Evolutionary conservation across 1,140 invertebrate species (phyloP).

Genomic region (Rhagoletis zephyria): DNA sequence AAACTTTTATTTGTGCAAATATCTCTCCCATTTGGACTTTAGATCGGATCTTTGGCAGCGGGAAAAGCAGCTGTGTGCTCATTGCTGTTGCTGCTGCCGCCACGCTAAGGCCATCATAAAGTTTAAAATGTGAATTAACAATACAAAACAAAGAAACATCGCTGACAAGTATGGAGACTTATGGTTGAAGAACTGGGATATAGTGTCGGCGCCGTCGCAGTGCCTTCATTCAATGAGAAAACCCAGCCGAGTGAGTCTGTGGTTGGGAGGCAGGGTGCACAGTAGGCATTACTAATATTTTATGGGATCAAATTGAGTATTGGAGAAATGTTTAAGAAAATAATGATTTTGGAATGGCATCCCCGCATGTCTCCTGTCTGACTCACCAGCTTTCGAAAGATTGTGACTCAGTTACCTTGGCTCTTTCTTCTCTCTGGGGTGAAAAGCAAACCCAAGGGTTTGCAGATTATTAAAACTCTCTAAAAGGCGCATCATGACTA

Average conservation of each 20-base stretch:
- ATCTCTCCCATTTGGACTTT: slow-evolving; percentile 27
- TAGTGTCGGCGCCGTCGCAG: neutral
- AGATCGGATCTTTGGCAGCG: slow-evolving; percentile 28
- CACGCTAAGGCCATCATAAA: slow-evolving; percentile 31
- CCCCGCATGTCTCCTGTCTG: no score
- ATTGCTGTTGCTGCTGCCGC: neutral
- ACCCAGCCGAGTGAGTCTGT: neutral
- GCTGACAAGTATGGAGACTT: slow-evolving; percentile 26
- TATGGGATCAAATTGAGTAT: neutral
- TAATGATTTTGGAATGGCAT: neutral
- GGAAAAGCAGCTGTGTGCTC: neutral
- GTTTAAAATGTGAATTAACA: slow-evolving; percentile 43
- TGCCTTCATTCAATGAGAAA: neutral
- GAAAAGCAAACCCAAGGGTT: no score
- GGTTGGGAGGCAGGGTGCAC: neutral
- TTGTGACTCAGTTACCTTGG: no score
- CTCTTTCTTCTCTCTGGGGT: no score
- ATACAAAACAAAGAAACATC: neutral
- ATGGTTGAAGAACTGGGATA: neutral
- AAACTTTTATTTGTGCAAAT: slow-evolving; percentile 25
- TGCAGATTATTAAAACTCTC: no score
- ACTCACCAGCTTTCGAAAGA: no score
- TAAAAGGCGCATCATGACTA: no score
- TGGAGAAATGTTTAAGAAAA: neutral
- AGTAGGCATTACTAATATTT: neutral